Evolutionary conservation across 1,140 invertebrate species (phyloP).

Genomic region (Pantala flavescens): DNA sequence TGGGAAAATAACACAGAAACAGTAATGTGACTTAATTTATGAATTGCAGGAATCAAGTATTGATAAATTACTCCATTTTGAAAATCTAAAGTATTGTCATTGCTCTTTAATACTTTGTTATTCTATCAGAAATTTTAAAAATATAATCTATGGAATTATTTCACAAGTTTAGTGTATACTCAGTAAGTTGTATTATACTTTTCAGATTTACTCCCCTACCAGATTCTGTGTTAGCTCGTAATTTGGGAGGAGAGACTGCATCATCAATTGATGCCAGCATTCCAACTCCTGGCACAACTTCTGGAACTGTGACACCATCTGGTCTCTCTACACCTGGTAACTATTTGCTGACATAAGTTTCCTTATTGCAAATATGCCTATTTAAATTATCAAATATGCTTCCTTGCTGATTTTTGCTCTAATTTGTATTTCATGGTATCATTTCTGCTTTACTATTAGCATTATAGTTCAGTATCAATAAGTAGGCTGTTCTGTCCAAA

Average conservation of each 20-base stretch:
- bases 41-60: too few species aligned
- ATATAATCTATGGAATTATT: background rate
- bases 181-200: slow-evolving; percentile 18
- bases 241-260: slow-evolving; percentile 71
- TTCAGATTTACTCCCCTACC: slow-evolving; percentile 85
- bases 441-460: background rate
- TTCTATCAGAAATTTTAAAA: background rate
- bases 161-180: background rate
- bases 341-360: background rate
- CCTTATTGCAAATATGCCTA: background rate
- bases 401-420: slow-evolving; percentile 11
- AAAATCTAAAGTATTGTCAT: background rate
- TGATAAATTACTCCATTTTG: too few species aligned
- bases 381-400: background rate
- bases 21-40: too few species aligned
- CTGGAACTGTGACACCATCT: slow-evolving; percentile 57
- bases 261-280: slow-evolving; percentile 76
- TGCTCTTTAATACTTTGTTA: background rate
- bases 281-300: slow-evolving; percentile 73
- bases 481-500: too few species aligned
- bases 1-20: too few species aligned
- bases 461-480: too few species aligned
- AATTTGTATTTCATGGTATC: background rate
- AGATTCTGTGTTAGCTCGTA: slow-evolving; percentile 88
- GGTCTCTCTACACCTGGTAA: slow-evolving; percentile 58